These are phyloP conservation scores for Triplophysa bombifrons DNA, from an alignment of 2,797 vertebrate genomes.

Conservation along the genomic window DNA sequence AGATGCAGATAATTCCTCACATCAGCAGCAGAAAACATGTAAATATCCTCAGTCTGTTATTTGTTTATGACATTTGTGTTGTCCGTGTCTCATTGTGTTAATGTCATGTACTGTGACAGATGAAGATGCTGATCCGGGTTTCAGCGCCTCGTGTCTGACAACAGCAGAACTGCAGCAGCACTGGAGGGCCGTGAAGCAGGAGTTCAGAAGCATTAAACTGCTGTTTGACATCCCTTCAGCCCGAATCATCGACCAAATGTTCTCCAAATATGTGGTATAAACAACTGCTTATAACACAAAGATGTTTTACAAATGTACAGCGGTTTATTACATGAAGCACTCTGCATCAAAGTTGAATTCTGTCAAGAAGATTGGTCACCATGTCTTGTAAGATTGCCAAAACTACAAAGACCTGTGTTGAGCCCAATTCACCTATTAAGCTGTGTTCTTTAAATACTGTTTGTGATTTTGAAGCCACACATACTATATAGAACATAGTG, in stretches of 20 bases:
- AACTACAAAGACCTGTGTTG: too few species aligned
- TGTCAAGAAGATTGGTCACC: too few species aligned
- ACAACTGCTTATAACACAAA: not conserved
- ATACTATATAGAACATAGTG: too few species aligned
- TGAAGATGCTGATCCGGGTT: constrained; percentile 27
- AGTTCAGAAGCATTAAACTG: constrained; percentile 75
- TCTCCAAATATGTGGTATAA: constrained; percentile 87
- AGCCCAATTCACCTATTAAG: too few species aligned
- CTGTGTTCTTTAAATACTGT: too few species aligned
- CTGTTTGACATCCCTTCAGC: constrained; percentile 86
- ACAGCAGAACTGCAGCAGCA: constrained; percentile 91
- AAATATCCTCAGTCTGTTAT: constrained; percentile 23
- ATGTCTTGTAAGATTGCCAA: too few species aligned
- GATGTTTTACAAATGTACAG: not conserved
- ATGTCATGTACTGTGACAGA: not conserved
- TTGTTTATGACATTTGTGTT: not conserved
- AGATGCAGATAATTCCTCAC: not conserved
- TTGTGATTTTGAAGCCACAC: too few species aligned
- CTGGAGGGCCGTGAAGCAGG: constrained; percentile 78
- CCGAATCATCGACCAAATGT: constrained; percentile 73
- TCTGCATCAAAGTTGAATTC: not conserved
- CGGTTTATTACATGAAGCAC: not conserved
- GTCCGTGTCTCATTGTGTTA: not conserved
- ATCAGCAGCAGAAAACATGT: constrained; percentile 26
- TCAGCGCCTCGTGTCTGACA: constrained; percentile 80